These are phyloP conservation scores for Odontocolon sp. DNA, from an alignment of 2,888 invertebrate genomes.

Conservation along the genomic window DNA sequence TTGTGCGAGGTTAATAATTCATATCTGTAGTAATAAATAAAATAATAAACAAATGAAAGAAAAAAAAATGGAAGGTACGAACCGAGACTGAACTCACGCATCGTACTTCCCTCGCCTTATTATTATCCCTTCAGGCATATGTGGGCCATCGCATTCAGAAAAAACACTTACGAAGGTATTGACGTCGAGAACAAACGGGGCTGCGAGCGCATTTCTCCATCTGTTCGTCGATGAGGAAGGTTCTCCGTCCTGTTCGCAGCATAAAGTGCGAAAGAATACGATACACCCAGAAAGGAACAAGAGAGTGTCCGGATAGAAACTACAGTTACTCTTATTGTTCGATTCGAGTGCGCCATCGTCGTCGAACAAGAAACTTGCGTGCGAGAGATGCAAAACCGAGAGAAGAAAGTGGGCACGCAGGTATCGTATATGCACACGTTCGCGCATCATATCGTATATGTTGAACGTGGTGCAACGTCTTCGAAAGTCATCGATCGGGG, in stretches of 20 bases:
- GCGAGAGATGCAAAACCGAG: conserved; percentile 45
- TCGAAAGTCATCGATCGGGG: conserved; percentile 53
- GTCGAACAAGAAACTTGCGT: conserved; percentile 47
- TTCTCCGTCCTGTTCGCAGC: conserved; percentile 26
- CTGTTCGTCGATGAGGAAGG: conserved; percentile 64
- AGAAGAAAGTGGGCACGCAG: conserved; percentile 16
- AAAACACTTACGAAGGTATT: conserved; percentile 69
- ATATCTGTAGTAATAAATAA: too few relatives aligned
- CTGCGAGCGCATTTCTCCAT: conserved; percentile 70
- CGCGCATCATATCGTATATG: background rate
- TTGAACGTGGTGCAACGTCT: conserved; percentile 15
- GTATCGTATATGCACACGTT: conserved; percentile 15
- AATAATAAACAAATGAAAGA: conserved; percentile 18
- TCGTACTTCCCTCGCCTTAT: conserved; percentile 66
- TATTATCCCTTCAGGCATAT: conserved; percentile 77
- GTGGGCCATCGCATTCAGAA: conserved; percentile 67
- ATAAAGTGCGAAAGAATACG: conserved; percentile 41
- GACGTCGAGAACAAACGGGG: conserved; percentile 53
- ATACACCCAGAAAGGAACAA: conserved; percentile 25
- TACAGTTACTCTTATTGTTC: conserved; percentile 58
- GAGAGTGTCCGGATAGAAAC: conserved; percentile 60
- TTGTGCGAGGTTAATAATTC: too few relatives aligned
- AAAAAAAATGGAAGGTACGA: background rate
- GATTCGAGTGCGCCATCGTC: conserved; percentile 28
- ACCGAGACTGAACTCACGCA: conserved; percentile 62